Base-by-base conservation (phyloP, 2,113 vertebrate species). In the Rhynchopsitta pachyrhyncha region DNA sequence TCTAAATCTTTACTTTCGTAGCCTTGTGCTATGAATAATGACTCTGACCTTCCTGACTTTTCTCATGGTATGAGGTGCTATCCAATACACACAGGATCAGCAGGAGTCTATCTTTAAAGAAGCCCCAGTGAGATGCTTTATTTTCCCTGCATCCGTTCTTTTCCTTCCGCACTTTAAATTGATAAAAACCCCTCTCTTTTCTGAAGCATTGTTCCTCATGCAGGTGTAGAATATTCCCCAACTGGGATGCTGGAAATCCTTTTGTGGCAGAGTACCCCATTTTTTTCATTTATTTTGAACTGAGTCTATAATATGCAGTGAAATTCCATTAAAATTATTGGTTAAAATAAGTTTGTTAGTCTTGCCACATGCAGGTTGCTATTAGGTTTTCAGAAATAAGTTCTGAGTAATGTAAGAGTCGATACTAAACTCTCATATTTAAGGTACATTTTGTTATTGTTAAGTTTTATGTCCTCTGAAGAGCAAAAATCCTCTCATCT, bases 1-100 rank as follows among this genome's bases (percentile, higher is more conserved):
- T 94, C 67, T 83, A 80, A 88, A 80, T 86, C 94, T 82, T 75
- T 81, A 59, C 73, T 86, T 90, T 77, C 74, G 96, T 77, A 66
- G 63, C 29, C 9, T 90, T 93, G 67, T 90, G 41, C 63, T 92
- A 23, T 92, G 79, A 95, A 88, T 93, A 93, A 92, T 0, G 3
- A 44, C 59, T 86, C 53, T 95, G 94, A 94, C 95, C 90, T 90
- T 42, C 10, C 35, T 82, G 90, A 33, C 85, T 88, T 78, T 84
- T 90, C 73, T 84, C 57, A 23, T 67, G 44, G 46, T 44, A 24
- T 41, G 73, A 78, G 47, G 62, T 57, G 13, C 46, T 62, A 55
- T 70, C 62, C 94, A 88, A 27, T 94, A 59, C 25, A 28, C 46
- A 50, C 77, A 11, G 31, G 52, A 73, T 10, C 77, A 86, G 91